Evolutionary conservation across 2,888 invertebrate genomes (phyloP), one percentile per base, ranked within the genome.

Genomic region (Oscheius sp.): DNA sequence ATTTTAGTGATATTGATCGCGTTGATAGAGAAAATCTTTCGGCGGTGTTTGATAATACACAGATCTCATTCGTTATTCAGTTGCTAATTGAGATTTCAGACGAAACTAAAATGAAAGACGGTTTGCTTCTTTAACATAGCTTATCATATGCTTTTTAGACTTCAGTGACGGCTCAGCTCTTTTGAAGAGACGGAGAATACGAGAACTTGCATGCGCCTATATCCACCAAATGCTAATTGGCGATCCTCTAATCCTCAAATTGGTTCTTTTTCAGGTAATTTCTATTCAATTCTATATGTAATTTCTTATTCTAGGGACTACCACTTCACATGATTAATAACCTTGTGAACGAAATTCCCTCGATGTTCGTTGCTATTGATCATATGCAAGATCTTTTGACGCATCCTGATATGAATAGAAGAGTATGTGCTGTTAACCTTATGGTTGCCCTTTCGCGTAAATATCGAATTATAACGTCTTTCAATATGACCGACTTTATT

Each of bases 31-130:
- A 77, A 12, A 57, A 63, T 31, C 42, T 77, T 34, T 72, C 72
- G 5, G 33, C 25, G n/a, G 53, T 71, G 0, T 71, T 70, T 27
- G 46, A 70, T 3, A 73, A 75, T 46, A 70, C 72, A 5, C 73
- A 74, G 33, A 65, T 68, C 39, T 73, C 73, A 42, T 46, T 69
- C 5, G 37, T 73, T 1, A 68, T 78, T 34, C 78, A 78, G 55
- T 73, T 73, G 15, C 45, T 78, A 23, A 63, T 78, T n/a, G 78
- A 78, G 37, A 57, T 72, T 33, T 69, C 70, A 34, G 78, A 78
- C 61, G 50, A 69, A 23, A 68, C 64, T 34, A 33, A 74, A 17
- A 78, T 75, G 75, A 69, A 72, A 46, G 75, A 67, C 31, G 58
- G 58, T 58, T 12, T 6, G 25, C 31, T 1, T 61, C 42, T 10